phyloP scores from a whole-genome alignment of 2,797 vertebrate species.

The Aselliscus stoliczkanus region DNA sequence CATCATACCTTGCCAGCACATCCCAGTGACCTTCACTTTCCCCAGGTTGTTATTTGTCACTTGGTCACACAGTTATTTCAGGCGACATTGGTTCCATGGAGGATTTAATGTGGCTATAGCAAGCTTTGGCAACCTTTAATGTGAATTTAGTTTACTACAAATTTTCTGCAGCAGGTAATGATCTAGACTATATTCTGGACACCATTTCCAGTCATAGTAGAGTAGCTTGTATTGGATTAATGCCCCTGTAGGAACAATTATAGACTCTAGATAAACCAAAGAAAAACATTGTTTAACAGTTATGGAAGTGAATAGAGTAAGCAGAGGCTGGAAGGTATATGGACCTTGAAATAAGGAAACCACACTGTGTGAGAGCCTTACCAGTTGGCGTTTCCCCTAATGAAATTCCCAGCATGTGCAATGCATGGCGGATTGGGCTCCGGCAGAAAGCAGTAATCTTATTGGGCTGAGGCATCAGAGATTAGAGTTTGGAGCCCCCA shows the following conservation, averaged over 20 bases:
- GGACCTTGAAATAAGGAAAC: background rate
- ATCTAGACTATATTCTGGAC: background rate
- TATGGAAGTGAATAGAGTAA: conserved; percentile 19
- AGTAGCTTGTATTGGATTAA: background rate
- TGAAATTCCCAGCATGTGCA: background rate
- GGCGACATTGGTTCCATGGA: background rate
- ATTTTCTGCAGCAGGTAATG: background rate
- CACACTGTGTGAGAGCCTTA: background rate
- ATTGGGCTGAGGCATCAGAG: background rate
- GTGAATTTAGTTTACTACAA: background rate
- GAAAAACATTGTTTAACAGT: background rate
- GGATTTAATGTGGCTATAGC: background rate
- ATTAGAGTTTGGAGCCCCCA: background rate
- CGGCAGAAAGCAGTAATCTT: background rate
- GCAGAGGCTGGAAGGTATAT: background rate
- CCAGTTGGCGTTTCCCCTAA: background rate
- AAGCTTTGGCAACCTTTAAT: background rate
- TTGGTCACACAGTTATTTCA: background rate
- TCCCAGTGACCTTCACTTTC: background rate
- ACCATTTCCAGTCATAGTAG: background rate
- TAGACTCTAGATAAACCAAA: background rate
- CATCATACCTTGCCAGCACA: background rate
- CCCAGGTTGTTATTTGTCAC: background rate
- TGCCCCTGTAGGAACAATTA: background rate
- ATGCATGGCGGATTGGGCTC: background rate